Conservation (phyloP, 1,140 invertebrate species). For the Melipona quadrifasciata region DNA sequence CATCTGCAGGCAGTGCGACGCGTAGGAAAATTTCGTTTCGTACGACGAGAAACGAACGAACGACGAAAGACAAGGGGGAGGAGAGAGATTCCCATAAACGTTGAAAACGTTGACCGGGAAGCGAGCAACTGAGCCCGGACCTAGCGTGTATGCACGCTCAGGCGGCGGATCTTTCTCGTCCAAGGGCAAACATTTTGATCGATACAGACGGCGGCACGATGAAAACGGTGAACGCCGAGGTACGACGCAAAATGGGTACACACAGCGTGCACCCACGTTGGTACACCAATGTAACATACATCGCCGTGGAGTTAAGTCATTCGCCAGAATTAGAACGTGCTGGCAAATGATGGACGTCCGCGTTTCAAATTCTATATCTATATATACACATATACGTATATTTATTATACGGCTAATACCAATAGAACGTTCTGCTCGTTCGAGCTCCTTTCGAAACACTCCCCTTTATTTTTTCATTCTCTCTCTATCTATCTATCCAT, state of each 20-base stretch:
- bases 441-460: neutral
- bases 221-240: slow-evolving; percentile 30
- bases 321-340: slow-evolving; percentile 71
- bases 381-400: no score
- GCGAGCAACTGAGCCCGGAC: neutral
- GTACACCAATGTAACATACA: slow-evolving; percentile 29
- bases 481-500: neutral
- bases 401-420: no score
- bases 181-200: slow-evolving; percentile 51
- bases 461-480: neutral
- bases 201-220: slow-evolving; percentile 35
- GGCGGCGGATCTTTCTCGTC: slow-evolving; percentile 27
- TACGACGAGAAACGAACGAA: neutral
- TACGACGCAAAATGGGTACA: slow-evolving; percentile 47
- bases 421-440: neutral
- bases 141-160: neutral
- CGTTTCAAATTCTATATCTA: slow-evolving; percentile 36
- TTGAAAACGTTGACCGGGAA: neutral
- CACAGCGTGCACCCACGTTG: slow-evolving; percentile 54
- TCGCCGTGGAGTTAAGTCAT: slow-evolving; percentile 69
- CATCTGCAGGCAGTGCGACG: no score
- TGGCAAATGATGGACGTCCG: slow-evolving; percentile 60
- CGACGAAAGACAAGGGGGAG: no score
- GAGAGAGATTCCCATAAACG: neutral
- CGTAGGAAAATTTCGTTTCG: no score